phyloP scores from a whole-genome alignment of 2,797 vertebrate species.

The Meda fulgida region DNA sequence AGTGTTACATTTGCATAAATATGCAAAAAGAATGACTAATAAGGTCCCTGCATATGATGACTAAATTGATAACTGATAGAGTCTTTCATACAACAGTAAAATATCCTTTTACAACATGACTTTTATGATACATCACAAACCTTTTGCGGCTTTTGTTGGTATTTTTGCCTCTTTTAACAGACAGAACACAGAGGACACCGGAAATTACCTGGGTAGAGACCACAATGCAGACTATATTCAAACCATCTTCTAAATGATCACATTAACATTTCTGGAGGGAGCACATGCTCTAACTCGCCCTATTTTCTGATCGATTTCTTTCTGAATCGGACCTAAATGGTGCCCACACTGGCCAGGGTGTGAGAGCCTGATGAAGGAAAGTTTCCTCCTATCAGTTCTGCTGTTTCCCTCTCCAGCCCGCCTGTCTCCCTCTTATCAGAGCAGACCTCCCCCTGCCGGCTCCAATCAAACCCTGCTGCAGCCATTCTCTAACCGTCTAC shows the following conservation, averaged over 20 bases:
- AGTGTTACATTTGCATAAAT: not conserved
- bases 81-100: not conserved
- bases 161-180: not conserved
- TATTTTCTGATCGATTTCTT: not conserved
- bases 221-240: not conserved
- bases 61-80: not conserved
- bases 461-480: conserved; percentile 49
- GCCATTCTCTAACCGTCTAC: conserved; percentile 40
- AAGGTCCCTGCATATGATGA: not conserved
- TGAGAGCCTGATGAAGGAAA: conserved; percentile 34
- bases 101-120: not conserved
- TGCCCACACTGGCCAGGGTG: conserved; percentile 15
- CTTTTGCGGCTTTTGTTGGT: not conserved
- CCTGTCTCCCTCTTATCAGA: conserved; percentile 69
- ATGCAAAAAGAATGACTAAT: not conserved
- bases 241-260: not conserved
- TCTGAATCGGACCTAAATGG: not conserved
- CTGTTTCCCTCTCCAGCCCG: conserved; percentile 69
- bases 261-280: not conserved
- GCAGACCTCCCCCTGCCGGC: conserved; percentile 52
- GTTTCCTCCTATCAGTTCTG: conserved; percentile 74
- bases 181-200: not conserved
- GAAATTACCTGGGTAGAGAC: not conserved
- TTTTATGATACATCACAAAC: not conserved
- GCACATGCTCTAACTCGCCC: not conserved